Evolutionary conservation across 2,797 vertebrate genomes (phyloP).

Genomic region (Tadarida brasiliensis): DNA sequence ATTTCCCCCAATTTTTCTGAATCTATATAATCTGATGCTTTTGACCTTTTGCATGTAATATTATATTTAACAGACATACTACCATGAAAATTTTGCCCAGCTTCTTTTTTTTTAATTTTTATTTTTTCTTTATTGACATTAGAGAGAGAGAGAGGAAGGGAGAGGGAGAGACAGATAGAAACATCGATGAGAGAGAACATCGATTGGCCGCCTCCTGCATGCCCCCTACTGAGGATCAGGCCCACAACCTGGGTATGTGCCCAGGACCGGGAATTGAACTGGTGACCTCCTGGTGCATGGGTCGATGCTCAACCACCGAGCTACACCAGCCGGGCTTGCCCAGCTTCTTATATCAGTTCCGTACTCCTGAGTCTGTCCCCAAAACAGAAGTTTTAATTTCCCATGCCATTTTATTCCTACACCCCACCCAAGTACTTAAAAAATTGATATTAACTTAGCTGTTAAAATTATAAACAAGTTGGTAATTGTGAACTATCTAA

Average conservation of each 20-base stretch:
- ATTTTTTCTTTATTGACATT: no score
- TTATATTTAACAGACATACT: background rate
- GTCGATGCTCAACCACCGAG: no score
- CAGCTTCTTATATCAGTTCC: conserved; percentile 32
- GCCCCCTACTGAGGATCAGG: no score
- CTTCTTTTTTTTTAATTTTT: background rate
- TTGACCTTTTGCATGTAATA: background rate
- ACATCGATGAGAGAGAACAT: no score
- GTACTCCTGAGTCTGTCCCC: background rate
- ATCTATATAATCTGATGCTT: background rate
- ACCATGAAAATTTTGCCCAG: background rate
- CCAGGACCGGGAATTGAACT: no score
- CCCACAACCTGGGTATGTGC: no score
- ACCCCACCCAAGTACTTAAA: background rate
- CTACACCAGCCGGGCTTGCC: background rate
- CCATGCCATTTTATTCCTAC: background rate
- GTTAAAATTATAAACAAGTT: conserved; percentile 52
- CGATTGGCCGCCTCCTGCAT: no score
- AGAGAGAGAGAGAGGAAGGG: no score
- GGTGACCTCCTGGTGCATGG: no score
- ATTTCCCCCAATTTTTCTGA: background rate
- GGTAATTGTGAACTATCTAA: background rate
- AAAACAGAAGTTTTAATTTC: conserved; percentile 35
- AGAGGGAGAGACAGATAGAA: no score
- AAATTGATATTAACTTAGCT: background rate